Percentiles rank a stretch among this genome's conserved stretches.
phyloP scores from a whole-genome alignment of 2,797 vertebrate species.

The Neostethus bicornis region DNA sequence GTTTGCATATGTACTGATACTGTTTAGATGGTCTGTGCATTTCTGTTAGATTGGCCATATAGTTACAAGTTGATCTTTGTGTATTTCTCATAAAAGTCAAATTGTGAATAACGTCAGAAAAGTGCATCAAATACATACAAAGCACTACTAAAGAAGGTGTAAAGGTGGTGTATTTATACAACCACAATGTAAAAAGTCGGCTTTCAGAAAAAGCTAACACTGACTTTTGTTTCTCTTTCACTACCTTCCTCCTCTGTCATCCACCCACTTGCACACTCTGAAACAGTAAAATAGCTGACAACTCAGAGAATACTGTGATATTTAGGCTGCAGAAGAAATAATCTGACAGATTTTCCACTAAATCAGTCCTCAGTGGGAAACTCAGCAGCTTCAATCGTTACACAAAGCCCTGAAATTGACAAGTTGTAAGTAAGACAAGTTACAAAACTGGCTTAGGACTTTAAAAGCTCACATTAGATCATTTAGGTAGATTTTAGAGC shows the following conservation, averaged over 20 bases:
- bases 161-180: conserved; percentile 3
- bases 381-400: conserved; percentile 2
- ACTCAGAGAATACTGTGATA: conserved; percentile 31
- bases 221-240: conserved; percentile 21
- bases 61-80: background rate
- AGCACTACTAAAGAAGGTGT: background rate
- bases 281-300: conserved; percentile 14
- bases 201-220: conserved; percentile 27
- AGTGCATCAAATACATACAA: conserved; percentile 2
- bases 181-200: conserved; percentile 28
- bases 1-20: conserved; percentile 4
- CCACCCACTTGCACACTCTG: conserved; percentile 30
- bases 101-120: conserved; percentile 3
- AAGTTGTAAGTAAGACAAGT: conserved; percentile 1
- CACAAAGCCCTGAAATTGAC: conserved; percentile 15
- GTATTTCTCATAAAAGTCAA: conserved; percentile 1
- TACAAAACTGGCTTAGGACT: conserved; percentile 1
- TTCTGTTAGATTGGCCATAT: conserved; percentile 14
- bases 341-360: conserved; percentile 14
- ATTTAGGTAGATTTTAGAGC: background rate
- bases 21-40: conserved; percentile 11
- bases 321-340: conserved; percentile 17
- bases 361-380: conserved; percentile 8
- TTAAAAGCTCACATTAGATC: background rate
- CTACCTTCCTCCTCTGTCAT: conserved; percentile 17